Base-by-base conservation (phyloP, 2,888 invertebrate genomes). In the Dryomyza anilis region DNA sequence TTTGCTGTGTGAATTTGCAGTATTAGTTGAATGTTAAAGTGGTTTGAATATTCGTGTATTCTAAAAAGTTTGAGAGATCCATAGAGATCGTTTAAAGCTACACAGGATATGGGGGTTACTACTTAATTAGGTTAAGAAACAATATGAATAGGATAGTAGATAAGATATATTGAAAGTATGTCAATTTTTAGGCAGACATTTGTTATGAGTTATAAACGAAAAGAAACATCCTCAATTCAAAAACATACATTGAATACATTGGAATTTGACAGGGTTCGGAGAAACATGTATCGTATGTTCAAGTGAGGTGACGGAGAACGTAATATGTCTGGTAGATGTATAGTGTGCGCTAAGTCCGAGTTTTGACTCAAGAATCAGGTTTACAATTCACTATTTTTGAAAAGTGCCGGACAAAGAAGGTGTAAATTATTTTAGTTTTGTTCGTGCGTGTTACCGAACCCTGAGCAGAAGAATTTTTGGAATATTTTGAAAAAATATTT, bases 1-100 rank as follows among this genome's bases (percentile, higher is more conserved):
- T 52, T 30, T 30, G 53, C 56, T 21, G 52, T 30, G 59, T 52
- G 62, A 43, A 58, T 52, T 27, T 33, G 39, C 43, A 48, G 7
- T 33, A 29, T 50, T 62, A 33, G 33, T 39, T 52, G 52, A 30
- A 36, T 14, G 48, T 46, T 60, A 7, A 29, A 16, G 30, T n/a
- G 6, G 23, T 33, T 6, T 33, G 33, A 12, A 8, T 33, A 8
- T 8, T 33, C 12, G n/a, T n/a, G n/a, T n/a, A n/a, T n/a, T n/a
- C n/a, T 33, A 33, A 12, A 33, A 7, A 33, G 33, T 8, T 33
- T 33, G 33, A 33, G 33, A 33, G 33, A 33, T 12, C 7, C 7
- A 7, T 33, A 33, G 33, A 33, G 33, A 33, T 7, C 33, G 33
- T 8, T 33, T 33, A 33, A 8, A 33, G 33, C 7, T 7, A 33